These are phyloP conservation scores for Colletes collaris DNA, from an alignment of 2,888 invertebrate species.

Conservation along the genomic window DNA sequence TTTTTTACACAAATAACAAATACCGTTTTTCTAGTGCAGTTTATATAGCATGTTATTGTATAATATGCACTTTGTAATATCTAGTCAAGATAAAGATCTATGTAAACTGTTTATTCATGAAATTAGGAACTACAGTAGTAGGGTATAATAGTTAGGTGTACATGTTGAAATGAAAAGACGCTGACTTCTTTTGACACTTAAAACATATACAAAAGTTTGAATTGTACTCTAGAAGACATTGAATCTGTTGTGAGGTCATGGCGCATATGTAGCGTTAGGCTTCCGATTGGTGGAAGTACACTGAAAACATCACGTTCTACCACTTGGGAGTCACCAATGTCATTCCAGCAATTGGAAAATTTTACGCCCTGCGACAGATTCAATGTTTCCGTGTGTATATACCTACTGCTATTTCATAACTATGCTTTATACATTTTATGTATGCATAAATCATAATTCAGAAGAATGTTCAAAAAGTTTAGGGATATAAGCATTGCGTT, in stretches of 20 bases:
- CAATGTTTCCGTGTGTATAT: too few relatives aligned
- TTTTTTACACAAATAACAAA: conserved; percentile 57
- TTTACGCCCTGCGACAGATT: too few relatives aligned
- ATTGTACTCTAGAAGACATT: background rate
- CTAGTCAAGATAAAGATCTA: conserved; percentile 36
- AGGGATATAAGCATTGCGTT: conserved; percentile 18
- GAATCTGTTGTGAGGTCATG: too few relatives aligned
- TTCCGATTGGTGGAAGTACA: too few relatives aligned
- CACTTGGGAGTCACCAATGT: too few relatives aligned
- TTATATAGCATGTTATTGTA: conserved; percentile 49
- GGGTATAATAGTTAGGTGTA: conserved; percentile 21
- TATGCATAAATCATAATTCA: conserved; percentile 9
- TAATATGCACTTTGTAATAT: conserved; percentile 37
- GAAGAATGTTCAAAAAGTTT: conserved; percentile 17
- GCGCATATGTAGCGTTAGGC: too few relatives aligned
- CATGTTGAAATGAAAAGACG: conserved; percentile 16
- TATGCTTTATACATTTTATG: conserved; percentile 16
- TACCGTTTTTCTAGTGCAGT: conserved; percentile 50
- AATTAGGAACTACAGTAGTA: conserved; percentile 16
- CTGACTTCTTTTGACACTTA: conserved; percentile 5
- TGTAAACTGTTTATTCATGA: conserved; percentile 19
- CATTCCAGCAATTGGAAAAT: too few relatives aligned
- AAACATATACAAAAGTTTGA: conserved; percentile 23
- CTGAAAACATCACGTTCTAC: too few relatives aligned
- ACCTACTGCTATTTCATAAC: conserved; percentile 16